Evolutionary conservation across 1,140 invertebrate species (phyloP).

Genomic region (Harpegnathos saltator): DNA sequence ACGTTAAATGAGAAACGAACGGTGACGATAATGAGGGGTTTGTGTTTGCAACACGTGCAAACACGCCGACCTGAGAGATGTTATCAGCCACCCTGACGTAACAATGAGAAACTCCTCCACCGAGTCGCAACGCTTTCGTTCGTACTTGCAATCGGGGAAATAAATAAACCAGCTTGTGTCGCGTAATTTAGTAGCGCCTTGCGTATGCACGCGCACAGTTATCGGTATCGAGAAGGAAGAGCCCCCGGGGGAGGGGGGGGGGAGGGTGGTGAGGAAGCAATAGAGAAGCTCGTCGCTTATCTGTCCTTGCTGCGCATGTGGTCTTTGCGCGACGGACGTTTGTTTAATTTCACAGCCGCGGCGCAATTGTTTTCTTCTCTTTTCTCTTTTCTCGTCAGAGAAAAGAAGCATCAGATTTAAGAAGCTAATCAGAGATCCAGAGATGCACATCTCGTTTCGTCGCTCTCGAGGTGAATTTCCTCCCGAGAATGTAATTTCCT

Average conservation of each 20-base stretch:
- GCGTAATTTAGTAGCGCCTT: slow-evolving; percentile 39
- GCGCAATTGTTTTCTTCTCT: no score
- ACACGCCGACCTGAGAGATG: slow-evolving; percentile 77
- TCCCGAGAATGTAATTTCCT: no score
- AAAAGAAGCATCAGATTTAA: no score
- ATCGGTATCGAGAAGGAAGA: slow-evolving; percentile 26
- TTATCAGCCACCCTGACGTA: slow-evolving; percentile 82
- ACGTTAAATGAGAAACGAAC: slow-evolving; percentile 73
- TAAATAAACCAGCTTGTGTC: slow-evolving; percentile 69
- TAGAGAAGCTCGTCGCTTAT: not conserved
- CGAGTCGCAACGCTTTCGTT: slow-evolving; percentile 83
- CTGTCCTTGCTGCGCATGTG: not conserved
- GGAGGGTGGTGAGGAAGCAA: not conserved
- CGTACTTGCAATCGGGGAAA: slow-evolving; percentile 77
- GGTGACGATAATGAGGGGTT: slow-evolving; percentile 79
- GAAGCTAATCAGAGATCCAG: no score
- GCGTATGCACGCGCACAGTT: slow-evolving; percentile 5
- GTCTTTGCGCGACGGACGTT: not conserved
- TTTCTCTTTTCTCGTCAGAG: no score
- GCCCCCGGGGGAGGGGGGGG: no score
- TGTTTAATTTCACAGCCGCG: no score
- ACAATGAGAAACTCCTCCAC: slow-evolving; percentile 83
- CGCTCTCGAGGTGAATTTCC: no score
- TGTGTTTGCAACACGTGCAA: slow-evolving; percentile 77
- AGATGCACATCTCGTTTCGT: no score